phyloP scores from a whole-genome alignment of 2,888 invertebrate species.

The Dynastes maya region DNA sequence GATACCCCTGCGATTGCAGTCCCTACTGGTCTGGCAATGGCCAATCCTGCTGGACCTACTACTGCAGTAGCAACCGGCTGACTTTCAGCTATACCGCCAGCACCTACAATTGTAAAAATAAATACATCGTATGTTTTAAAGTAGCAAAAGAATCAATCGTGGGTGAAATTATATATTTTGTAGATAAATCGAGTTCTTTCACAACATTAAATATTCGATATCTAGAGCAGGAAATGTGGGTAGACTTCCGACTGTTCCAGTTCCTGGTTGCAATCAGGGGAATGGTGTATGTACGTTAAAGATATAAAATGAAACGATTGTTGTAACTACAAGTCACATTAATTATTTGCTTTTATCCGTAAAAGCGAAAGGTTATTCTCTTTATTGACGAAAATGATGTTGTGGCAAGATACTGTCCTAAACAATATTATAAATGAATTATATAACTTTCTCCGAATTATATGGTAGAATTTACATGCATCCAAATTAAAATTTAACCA shows the following conservation, averaged over 20 bases:
- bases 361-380: background rate
- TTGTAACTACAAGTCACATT: slow-evolving; percentile 5
- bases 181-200: too few relatives aligned
- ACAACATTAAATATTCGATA: slow-evolving; percentile 11
- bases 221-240: slow-evolving; percentile 45
- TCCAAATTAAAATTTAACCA: too few relatives aligned
- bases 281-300: background rate
- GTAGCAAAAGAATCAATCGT: background rate
- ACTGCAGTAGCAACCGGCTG: slow-evolving; percentile 82
- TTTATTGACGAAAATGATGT: background rate
- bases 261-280: background rate
- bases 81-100: slow-evolving; percentile 81
- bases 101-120: slow-evolving; percentile 71
- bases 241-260: slow-evolving; percentile 19
- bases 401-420: too few relatives aligned
- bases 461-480: too few relatives aligned
- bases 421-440: too few relatives aligned
- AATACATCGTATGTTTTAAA: slow-evolving; percentile 18
- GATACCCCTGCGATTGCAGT: slow-evolving; percentile 84
- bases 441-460: too few relatives aligned
- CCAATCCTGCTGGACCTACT: slow-evolving; percentile 79
- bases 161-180: background rate
- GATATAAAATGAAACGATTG: background rate
- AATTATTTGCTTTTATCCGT: slow-evolving; percentile 2
- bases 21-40: slow-evolving; percentile 80